Evolutionary conservation across 2,888 invertebrate species (phyloP).

Genomic region (Thera britannica): DNA sequence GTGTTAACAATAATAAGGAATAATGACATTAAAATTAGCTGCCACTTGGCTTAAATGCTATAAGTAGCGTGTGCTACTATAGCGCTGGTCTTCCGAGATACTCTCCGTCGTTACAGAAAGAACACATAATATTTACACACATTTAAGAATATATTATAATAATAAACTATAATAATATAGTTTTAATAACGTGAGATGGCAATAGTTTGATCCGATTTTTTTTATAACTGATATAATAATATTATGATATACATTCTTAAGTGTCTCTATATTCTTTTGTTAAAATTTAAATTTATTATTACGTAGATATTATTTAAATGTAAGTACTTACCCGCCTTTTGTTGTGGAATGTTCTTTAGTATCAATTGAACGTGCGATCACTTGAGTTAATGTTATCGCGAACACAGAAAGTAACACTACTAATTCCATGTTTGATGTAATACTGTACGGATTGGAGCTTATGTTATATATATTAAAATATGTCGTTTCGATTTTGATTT

Average conservation of each 20-base stretch:
- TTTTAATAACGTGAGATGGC: too few relatives aligned
- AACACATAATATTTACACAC: too few relatives aligned
- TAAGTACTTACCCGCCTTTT: constrained; percentile 34
- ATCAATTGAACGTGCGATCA: constrained; percentile 48
- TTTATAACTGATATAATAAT: too few relatives aligned
- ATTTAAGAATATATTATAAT: too few relatives aligned
- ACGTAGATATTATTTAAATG: background rate
- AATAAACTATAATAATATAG: too few relatives aligned
- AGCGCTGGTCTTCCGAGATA: too few relatives aligned
- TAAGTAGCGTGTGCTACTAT: too few relatives aligned
- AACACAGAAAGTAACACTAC: constrained; percentile 46
- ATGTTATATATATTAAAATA: constrained; percentile 41
- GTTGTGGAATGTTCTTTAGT: constrained; percentile 22
- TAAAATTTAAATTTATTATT: background rate
- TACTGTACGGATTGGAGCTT: constrained; percentile 37
- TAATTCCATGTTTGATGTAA: constrained; percentile 48
- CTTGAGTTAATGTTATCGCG: constrained; percentile 45
- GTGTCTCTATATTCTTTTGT: background rate
- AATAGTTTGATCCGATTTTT: too few relatives aligned
- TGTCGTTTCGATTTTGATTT: constrained; percentile 24
- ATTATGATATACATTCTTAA: background rate
- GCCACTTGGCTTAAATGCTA: too few relatives aligned
- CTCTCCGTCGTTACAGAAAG: too few relatives aligned
- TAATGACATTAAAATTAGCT: too few relatives aligned
- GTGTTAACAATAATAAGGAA: too few relatives aligned